phyloP scores from a whole-genome alignment of 2,113 vertebrate genomes.

The Ptilonorhynchus violaceus region DNA sequence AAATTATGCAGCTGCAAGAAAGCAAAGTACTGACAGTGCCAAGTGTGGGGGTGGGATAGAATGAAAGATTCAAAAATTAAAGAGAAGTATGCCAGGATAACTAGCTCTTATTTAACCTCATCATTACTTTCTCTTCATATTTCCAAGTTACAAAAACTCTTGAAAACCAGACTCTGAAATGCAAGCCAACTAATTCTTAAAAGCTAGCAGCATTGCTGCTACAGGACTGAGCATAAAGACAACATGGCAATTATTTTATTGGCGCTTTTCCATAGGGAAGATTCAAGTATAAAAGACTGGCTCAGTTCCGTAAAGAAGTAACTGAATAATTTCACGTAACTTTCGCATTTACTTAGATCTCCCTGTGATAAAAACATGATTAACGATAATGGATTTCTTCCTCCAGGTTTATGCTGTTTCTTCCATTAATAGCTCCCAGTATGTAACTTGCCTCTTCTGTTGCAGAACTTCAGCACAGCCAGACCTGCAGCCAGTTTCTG shows the following conservation, averaged over 20 bases:
- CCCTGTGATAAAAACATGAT: background rate
- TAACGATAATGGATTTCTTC: background rate
- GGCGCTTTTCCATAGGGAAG: background rate
- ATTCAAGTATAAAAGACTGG: background rate
- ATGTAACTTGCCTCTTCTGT: background rate
- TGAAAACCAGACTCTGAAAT: background rate
- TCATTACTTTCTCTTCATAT: background rate
- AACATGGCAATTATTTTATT: background rate
- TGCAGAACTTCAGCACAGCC: background rate
- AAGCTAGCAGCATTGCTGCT: background rate
- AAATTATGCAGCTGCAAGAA: background rate
- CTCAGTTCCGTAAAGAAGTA: background rate
- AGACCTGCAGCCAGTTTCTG: background rate
- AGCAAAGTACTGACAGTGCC: background rate
- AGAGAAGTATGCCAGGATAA: background rate
- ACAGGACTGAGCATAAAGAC: background rate
- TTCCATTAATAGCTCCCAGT: background rate
- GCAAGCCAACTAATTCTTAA: background rate
- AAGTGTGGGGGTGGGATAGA: background rate
- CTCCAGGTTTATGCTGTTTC: background rate
- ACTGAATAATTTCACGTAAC: background rate
- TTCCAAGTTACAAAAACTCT: background rate
- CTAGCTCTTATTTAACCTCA: background rate
- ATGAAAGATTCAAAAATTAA: background rate
- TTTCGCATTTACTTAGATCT: background rate